phyloP scores from a whole-genome alignment of 2,888 invertebrate genomes.

The Oegoconia quadripuncta region DNA sequence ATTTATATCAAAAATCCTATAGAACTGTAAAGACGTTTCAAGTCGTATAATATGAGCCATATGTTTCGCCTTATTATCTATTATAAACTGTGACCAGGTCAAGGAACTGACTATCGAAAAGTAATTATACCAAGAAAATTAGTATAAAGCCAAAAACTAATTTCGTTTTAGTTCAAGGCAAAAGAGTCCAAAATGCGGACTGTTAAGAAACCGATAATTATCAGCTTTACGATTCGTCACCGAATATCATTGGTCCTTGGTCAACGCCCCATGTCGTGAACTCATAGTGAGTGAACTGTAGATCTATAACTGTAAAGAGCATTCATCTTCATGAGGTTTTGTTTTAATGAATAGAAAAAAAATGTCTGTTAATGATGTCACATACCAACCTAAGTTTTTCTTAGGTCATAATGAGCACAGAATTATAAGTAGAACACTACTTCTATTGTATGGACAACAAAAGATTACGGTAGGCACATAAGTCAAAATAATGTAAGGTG shows the following conservation, averaged over 20 bases:
- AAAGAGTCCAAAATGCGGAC: neutral
- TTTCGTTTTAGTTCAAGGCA: conserved; percentile 12
- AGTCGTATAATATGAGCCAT: neutral
- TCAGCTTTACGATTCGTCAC: conserved; percentile 28
- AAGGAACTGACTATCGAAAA: neutral
- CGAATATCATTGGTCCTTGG: conserved; percentile 27
- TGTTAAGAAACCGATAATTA: conserved; percentile 25
- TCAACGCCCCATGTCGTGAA: conserved; percentile 28
- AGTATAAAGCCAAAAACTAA: conserved; percentile 1
- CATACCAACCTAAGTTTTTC: too few relatives aligned
- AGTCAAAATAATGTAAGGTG: too few relatives aligned
- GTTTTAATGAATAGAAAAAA: conserved; percentile 1
- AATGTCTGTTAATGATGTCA: too few relatives aligned
- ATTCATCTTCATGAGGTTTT: neutral
- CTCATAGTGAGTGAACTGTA: conserved; percentile 13
- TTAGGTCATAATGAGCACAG: too few relatives aligned
- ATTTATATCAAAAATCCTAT: too few relatives aligned
- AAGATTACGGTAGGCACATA: too few relatives aligned
- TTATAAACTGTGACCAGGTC: too few relatives aligned
- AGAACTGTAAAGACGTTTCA: too few relatives aligned
- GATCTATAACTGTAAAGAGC: neutral
- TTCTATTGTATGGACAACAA: too few relatives aligned
- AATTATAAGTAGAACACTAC: too few relatives aligned
- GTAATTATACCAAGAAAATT: conserved; percentile 2
- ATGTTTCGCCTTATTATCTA: too few relatives aligned